These are phyloP conservation scores for Epizoanthus rinbou DNA, from an alignment of 92 coral and sea anemone genomes.

Conservation along the genomic window DNA sequence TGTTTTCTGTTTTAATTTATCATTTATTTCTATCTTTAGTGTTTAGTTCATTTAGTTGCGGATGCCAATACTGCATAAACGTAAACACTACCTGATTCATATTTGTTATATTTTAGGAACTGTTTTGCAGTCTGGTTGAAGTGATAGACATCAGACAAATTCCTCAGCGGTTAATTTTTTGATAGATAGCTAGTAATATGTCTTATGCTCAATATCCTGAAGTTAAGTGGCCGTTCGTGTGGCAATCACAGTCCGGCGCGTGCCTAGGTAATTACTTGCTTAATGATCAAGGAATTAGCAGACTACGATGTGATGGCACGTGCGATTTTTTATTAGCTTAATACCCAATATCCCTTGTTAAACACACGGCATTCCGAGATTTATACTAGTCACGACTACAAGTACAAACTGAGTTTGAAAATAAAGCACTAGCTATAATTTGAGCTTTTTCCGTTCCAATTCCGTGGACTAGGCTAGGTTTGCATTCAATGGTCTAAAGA, in stretches of 20 bases:
- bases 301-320: constrained; percentile 57
- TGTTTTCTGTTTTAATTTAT: background rate
- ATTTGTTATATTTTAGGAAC: background rate
- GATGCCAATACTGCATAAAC: background rate
- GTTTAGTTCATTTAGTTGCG: background rate
- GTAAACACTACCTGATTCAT: background rate
- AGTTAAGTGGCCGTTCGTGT: constrained; percentile 55
- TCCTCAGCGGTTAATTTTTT: constrained; percentile 11
- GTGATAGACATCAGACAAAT: constrained; percentile 16
- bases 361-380: constrained; percentile 4
- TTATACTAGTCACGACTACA: background rate
- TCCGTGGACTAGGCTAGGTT: background rate
- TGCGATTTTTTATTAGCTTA: constrained; percentile 37
- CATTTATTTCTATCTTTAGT: background rate
- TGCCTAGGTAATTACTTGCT: constrained; percentile 64
- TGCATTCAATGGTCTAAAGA: constrained; percentile 35
- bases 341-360: constrained; percentile 21
- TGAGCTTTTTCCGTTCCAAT: background rate
- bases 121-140: background rate
- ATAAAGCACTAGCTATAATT: background rate
- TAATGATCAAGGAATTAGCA: constrained; percentile 55
- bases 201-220: constrained; percentile 10
- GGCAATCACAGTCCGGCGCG: constrained; percentile 67
- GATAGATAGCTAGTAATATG: constrained; percentile 2
- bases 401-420: background rate